A percentile compares a stretch with the other conserved stretches of the same genome.
Conservation (phyloP, 2,888 invertebrate genomes). For the Tholera decimalis region DNA sequence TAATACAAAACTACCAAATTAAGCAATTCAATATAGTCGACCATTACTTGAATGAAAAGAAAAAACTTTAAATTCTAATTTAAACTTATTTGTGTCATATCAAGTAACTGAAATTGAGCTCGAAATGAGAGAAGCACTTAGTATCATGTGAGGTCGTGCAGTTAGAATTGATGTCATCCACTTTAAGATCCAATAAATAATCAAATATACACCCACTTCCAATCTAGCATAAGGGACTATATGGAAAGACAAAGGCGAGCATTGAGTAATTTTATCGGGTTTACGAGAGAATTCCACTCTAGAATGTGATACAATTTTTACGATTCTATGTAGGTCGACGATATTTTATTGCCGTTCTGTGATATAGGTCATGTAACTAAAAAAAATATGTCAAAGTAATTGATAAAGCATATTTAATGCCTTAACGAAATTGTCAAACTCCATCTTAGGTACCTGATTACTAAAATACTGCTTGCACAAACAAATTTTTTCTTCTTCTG, state of each 20-base stretch:
- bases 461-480: neutral
- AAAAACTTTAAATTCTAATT: constrained; percentile 40
- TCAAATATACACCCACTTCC: constrained; percentile 59
- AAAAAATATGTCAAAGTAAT: neutral
- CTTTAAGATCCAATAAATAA: constrained; percentile 61
- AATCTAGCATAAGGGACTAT: constrained; percentile 48
- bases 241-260: constrained; percentile 39
- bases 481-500: neutral
- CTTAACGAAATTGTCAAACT: neutral
- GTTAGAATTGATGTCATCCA: constrained; percentile 59
- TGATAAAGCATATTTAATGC: neutral
- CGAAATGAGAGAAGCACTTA: constrained; percentile 50
- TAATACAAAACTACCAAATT: constrained; percentile 19
- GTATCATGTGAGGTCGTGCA: constrained; percentile 52
- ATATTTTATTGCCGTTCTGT: constrained; percentile 13
- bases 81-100: constrained; percentile 48
- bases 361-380: constrained; percentile 6
- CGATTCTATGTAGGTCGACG: constrained; percentile 7
- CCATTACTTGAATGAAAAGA: constrained; percentile 2
- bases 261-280: constrained; percentile 40
- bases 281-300: constrained; percentile 35
- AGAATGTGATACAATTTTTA: constrained; percentile 23
- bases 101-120: constrained; percentile 48
- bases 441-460: neutral
- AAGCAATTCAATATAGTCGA: constrained; percentile 17